Percentiles rank a stretch among this genome's conserved stretches.
Conservation (phyloP, 1,140 invertebrate species). For the Mamestra configurata region DNA sequence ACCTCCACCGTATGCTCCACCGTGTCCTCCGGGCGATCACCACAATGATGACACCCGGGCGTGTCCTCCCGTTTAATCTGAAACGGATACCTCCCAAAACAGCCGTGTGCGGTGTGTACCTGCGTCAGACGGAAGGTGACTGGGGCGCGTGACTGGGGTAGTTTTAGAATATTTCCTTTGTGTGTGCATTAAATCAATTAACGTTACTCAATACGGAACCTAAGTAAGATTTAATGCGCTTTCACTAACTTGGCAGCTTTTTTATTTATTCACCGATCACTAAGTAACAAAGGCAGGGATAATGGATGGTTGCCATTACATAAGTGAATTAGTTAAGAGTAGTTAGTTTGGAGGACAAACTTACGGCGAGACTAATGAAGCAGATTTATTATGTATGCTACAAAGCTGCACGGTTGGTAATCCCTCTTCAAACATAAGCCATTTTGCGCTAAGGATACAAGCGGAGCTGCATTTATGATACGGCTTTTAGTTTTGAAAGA, state of each 20-base stretch:
- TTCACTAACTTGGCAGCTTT: not conserved
- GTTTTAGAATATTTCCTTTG: no score
- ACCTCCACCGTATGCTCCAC: no score
- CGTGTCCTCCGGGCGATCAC: no score
- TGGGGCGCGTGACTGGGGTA: no score
- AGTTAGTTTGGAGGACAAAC: constrained; percentile 37
- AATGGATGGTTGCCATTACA: constrained; percentile 42
- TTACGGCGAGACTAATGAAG: constrained; percentile 25
- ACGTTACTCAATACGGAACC: constrained; percentile 34
- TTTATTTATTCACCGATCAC: constrained; percentile 39
- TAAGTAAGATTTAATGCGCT: not conserved
- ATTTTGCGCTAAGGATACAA: constrained; percentile 20
- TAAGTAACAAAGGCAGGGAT: constrained; percentile 34
- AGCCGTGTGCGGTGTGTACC: no score
- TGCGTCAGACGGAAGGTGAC: no score
- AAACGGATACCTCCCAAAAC: no score
- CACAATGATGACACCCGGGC: no score
- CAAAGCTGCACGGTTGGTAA: constrained; percentile 27
- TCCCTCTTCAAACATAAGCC: constrained; percentile 35
- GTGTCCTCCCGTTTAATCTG: no score
- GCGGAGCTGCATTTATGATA: not conserved
- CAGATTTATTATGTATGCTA: constrained; percentile 42
- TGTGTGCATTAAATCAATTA: no score
- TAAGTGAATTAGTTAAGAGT: constrained; percentile 42
- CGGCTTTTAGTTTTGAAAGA: not conserved